These are phyloP conservation scores for Panthera tigris DNA, from an alignment of 2,113 vertebrate genomes.

Conservation along the genomic window DNA sequence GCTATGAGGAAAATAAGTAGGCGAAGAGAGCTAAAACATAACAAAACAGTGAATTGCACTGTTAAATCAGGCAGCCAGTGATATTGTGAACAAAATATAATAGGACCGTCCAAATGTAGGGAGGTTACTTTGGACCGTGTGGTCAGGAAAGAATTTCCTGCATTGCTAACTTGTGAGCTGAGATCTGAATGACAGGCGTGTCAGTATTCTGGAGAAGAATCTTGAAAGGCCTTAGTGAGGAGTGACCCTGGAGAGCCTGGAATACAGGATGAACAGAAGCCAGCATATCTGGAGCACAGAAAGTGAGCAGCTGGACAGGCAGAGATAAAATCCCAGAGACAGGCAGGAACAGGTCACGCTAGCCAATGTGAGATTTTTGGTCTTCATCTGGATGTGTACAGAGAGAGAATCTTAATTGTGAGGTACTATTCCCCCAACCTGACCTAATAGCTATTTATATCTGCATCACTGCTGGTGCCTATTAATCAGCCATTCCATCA, in stretches of 20 bases:
- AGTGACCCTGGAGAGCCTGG: not conserved
- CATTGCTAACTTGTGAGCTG: not conserved
- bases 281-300: too few relatives aligned
- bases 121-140: not conserved
- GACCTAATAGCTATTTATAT: not conserved
- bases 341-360: not conserved
- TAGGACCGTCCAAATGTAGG: not conserved
- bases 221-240: not conserved
- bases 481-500: not conserved
- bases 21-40: not conserved
- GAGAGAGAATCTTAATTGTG: not conserved
- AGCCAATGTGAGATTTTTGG: fast-evolving
- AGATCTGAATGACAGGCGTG: not conserved
- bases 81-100: not conserved
- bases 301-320: fast-evolving
- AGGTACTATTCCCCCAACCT: not conserved
- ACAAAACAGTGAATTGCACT: not conserved
- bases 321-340: not conserved
- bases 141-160: not conserved
- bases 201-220: not conserved
- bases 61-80: not conserved
- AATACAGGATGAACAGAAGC: not conserved
- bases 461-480: not conserved
- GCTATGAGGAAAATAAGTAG: not conserved
- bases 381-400: not conserved